Evolutionary conservation across 2,888 invertebrate genomes (phyloP).

Genomic region (Machimus rusticus): DNA sequence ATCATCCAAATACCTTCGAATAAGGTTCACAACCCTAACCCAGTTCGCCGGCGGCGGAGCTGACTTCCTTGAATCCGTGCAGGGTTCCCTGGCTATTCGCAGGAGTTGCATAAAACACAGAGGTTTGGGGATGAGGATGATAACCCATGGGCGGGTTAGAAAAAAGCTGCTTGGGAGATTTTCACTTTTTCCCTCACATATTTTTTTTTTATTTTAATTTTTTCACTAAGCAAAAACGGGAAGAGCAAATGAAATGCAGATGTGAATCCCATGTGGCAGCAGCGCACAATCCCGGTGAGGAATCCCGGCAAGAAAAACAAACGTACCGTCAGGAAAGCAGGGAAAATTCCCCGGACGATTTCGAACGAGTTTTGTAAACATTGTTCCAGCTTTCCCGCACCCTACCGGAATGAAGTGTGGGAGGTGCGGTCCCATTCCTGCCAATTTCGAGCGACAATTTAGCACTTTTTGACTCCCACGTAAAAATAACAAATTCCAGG

Average conservation of each 20-base stretch:
- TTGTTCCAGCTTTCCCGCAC: background rate
- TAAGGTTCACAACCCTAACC: background rate
- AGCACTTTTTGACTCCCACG: background rate
- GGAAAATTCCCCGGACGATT: background rate
- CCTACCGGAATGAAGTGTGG: background rate
- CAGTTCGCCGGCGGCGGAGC: background rate
- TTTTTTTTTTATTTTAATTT: background rate
- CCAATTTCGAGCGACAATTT: background rate
- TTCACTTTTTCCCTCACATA: background rate
- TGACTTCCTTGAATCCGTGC: background rate
- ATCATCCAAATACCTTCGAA: background rate
- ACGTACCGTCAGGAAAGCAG: background rate
- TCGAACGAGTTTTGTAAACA: background rate
- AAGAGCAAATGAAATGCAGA: slow-evolving; percentile 20
- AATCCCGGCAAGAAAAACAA: background rate
- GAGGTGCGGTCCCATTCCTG: background rate
- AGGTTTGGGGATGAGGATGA: background rate
- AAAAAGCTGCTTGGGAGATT: background rate
- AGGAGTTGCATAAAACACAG: background rate
- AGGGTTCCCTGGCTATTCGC: background rate
- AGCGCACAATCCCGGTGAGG: background rate
- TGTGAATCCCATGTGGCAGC: background rate
- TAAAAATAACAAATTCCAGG: background rate
- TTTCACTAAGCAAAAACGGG: background rate
- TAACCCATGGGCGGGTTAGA: background rate